phyloP scores from a whole-genome alignment of 2,113 vertebrate genomes.

The Argyrosomus japonicus region DNA sequence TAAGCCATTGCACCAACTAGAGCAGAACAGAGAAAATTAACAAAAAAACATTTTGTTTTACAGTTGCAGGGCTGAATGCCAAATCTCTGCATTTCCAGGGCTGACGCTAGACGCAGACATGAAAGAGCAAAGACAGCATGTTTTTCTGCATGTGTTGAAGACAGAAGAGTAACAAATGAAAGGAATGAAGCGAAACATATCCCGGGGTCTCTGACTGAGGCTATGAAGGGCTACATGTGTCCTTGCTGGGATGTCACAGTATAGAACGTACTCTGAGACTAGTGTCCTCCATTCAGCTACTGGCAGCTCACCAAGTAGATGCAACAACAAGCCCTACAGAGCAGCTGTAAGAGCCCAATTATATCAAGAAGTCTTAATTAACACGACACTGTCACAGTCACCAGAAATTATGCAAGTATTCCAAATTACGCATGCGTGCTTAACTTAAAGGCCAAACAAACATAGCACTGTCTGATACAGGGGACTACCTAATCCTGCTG shows the following conservation, averaged over 20 bases:
- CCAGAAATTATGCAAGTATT: constrained; percentile 19
- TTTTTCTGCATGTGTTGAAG: constrained; percentile 3
- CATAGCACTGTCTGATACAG: constrained; percentile 21
- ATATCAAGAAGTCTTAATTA: constrained; percentile 36
- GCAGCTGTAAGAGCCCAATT: constrained; percentile 8
- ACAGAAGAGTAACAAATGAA: not conserved
- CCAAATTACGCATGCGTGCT: constrained; percentile 22
- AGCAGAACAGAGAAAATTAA: constrained; percentile 50
- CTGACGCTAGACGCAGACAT: not conserved
- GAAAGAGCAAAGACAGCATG: constrained; percentile 5
- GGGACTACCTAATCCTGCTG: constrained; percentile 27
- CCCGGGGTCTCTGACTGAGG: constrained; percentile 2
- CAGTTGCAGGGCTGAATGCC: constrained; percentile 5
- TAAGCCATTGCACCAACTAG: constrained; percentile 32
- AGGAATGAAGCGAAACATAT: not conserved
- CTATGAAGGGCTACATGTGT: constrained; percentile 10
- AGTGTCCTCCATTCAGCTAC: not conserved
- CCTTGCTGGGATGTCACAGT: constrained; percentile 14
- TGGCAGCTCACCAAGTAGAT: constrained; percentile 19
- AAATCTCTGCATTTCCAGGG: constrained; percentile 15
- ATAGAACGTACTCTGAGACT: constrained; percentile 6
- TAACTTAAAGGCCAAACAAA: constrained; percentile 43
- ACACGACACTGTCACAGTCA: constrained; percentile 16
- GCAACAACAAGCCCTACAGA: constrained; percentile 2
- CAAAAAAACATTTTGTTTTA: constrained; percentile 6